Evolutionary conservation across 1,140 invertebrate genomes (phyloP).

Genomic region (Psix sp.): DNA sequence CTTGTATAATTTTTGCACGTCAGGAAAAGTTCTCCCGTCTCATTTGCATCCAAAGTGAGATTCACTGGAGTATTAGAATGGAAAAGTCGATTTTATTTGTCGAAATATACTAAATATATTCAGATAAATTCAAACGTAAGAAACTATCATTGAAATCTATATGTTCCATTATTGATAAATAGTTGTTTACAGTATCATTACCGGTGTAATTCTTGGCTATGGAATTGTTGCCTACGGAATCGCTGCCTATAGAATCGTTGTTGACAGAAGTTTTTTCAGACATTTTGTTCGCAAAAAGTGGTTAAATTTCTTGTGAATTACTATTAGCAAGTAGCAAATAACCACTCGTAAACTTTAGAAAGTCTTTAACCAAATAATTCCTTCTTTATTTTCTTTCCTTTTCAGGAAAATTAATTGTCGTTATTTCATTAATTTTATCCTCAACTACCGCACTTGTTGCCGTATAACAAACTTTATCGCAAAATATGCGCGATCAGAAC

Average conservation of each 20-base stretch:
- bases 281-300: not conserved
- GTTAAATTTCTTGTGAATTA: not conserved
- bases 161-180: too few relatives aligned
- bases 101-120: too few relatives aligned
- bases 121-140: too few relatives aligned
- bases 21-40: too few relatives aligned
- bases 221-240: too few relatives aligned
- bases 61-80: too few relatives aligned
- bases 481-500: conserved; percentile 32
- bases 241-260: not conserved
- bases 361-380: conserved; percentile 37
- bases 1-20: conserved; percentile 13
- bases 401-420: conserved; percentile 33
- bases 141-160: too few relatives aligned
- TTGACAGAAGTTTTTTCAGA: not conserved
- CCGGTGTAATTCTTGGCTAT: too few relatives aligned
- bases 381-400: conserved; percentile 19
- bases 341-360: conserved; percentile 37
- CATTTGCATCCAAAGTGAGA: too few relatives aligned
- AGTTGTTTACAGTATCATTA: too few relatives aligned
- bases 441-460: conserved; percentile 50
- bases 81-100: too few relatives aligned
- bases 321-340: not conserved
- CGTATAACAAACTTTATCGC: conserved; percentile 38
- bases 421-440: conserved; percentile 48